These are phyloP conservation scores for Limnephilus auricula DNA, from an alignment of 2,888 invertebrate genomes.

Conservation along the genomic window DNA sequence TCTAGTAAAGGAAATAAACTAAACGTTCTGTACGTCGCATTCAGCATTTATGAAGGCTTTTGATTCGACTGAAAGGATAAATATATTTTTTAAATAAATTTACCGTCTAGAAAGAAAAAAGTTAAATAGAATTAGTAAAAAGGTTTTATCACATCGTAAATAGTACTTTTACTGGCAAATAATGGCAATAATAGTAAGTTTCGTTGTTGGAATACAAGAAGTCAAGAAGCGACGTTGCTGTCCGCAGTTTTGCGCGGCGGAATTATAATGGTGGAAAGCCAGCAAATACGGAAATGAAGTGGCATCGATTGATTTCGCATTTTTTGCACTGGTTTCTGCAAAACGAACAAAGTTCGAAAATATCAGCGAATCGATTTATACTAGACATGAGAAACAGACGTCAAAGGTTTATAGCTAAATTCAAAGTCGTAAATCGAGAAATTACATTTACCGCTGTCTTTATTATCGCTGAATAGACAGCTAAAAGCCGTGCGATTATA, in stretches of 20 bases:
- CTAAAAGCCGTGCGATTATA: conserved; percentile 6
- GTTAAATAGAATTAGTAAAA: neutral
- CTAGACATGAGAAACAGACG: too few species aligned
- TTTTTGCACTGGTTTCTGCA: conserved; percentile 34
- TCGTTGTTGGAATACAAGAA: neutral
- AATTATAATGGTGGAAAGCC: neutral
- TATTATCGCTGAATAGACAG: conserved; percentile 16
- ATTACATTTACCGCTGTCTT: conserved; percentile 6
- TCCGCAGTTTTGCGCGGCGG: neutral
- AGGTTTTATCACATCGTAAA: neutral
- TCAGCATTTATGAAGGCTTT: neutral
- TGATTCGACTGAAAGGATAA: neutral
- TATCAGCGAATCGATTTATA: conserved; percentile 12
- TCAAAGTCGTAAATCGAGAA: neutral
- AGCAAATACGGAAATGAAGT: neutral
- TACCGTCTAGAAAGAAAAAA: neutral
- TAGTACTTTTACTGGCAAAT: neutral
- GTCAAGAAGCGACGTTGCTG: neutral
- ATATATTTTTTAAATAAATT: neutral
- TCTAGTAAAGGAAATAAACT: neutral
- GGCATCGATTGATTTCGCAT: conserved; percentile 24
- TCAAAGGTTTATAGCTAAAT: neutral
- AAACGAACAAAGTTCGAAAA: conserved; percentile 24
- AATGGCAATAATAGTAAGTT: neutral
- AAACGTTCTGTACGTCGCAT: neutral